Conservation (phyloP, 2,113 vertebrate genomes). For the Tauraco erythrolophus region DNA sequence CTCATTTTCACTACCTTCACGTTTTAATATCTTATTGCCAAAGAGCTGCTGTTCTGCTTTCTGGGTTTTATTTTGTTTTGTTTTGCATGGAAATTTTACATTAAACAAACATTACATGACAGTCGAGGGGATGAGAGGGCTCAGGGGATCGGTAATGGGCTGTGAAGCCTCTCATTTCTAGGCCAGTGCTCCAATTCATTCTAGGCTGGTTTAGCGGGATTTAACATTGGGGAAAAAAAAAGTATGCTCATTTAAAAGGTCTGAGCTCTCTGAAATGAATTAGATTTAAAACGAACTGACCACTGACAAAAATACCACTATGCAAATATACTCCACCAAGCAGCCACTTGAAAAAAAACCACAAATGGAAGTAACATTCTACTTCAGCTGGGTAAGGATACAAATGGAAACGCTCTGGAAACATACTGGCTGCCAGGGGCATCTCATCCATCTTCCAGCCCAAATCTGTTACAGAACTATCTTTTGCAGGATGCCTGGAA, state of each 20-base stretch:
- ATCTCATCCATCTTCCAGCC: background rate
- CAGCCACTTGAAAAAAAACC: background rate
- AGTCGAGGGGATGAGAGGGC: conserved; percentile 21
- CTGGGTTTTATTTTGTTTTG: conserved; percentile 2
- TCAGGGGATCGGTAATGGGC: conserved; percentile 8
- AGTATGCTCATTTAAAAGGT: background rate
- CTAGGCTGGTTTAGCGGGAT: background rate
- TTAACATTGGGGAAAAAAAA: background rate
- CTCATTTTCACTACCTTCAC: background rate
- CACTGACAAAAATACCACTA: background rate
- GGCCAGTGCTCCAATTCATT: conserved; percentile 27
- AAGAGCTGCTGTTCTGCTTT: background rate
- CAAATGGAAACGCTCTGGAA: background rate
- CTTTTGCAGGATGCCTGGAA: background rate
- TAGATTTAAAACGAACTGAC: background rate
- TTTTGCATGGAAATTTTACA: conserved; percentile 25
- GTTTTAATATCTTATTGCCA: background rate
- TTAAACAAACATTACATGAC: conserved; percentile 38
- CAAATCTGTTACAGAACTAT: background rate
- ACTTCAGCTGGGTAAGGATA: background rate
- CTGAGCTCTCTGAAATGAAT: background rate
- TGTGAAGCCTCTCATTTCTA: conserved; percentile 50
- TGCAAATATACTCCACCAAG: background rate
- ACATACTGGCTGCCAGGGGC: background rate
- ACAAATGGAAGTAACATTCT: background rate